Evolutionary conservation across 1,140 invertebrate species (phyloP).

Genomic region (Berghia stephanieae): DNA sequence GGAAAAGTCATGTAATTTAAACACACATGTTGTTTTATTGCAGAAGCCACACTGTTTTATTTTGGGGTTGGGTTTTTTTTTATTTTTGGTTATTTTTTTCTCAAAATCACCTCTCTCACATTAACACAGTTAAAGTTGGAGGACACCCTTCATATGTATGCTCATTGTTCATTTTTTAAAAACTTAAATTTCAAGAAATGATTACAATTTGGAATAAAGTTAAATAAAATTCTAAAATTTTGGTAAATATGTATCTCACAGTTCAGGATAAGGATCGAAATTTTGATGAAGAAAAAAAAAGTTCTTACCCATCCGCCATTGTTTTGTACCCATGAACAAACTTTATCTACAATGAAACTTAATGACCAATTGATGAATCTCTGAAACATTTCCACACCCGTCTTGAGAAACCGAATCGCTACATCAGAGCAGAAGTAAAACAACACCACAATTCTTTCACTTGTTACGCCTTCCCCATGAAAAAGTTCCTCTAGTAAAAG

Average conservation of each 20-base stretch:
- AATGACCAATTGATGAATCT: conserved; percentile 29
- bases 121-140: too few relatives aligned
- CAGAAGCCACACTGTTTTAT: too few relatives aligned
- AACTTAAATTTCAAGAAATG: neutral
- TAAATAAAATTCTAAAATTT: neutral
- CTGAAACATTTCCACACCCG: neutral
- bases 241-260: too few relatives aligned
- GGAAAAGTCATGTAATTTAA: too few relatives aligned
- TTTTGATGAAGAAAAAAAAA: neutral
- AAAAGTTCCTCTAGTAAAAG: conserved; percentile 44
- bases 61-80: too few relatives aligned
- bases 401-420: conserved; percentile 52
- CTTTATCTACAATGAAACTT: conserved; percentile 18
- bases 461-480: conserved; percentile 54
- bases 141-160: neutral
- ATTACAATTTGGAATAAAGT: neutral
- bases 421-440: conserved; percentile 68
- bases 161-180: neutral
- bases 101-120: too few relatives aligned
- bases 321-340: conserved; percentile 28
- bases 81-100: too few relatives aligned
- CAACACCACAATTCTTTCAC: conserved; percentile 64
- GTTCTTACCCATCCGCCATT: conserved; percentile 36
- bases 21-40: too few relatives aligned
- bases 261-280: too few relatives aligned